Percentiles rank a stretch among this genome's conserved stretches.
Conservation (phyloP, 1,140 invertebrate genomes). For the Maconellicoccus hirsutus region DNA sequence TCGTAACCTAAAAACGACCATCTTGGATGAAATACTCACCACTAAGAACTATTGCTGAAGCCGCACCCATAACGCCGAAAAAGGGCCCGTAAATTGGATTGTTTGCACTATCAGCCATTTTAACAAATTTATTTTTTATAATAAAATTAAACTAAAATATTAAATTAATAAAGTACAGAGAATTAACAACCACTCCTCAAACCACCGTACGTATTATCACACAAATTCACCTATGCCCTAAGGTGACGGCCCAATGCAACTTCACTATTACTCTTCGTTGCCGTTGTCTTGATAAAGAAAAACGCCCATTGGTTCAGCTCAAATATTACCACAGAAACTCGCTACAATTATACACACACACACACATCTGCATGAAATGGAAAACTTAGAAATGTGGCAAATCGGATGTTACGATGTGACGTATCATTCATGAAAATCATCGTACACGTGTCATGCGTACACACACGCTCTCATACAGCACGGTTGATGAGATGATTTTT, state of each 20-base stretch:
- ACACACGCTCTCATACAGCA: too few species aligned
- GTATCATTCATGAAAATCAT: too few species aligned
- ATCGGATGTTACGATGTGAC: too few species aligned
- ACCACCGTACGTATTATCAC: conserved; percentile 15
- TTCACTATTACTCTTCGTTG: neutral
- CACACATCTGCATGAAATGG: too few species aligned
- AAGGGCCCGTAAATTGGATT: conserved; percentile 82
- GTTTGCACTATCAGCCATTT: conserved; percentile 29
- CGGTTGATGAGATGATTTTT: too few species aligned
- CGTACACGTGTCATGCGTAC: too few species aligned
- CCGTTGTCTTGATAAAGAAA: conserved; percentile 7
- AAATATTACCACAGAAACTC: neutral
- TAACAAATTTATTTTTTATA: conserved; percentile 8
- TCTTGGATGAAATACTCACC: conserved; percentile 50
- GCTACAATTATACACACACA: too few species aligned
- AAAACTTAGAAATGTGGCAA: too few species aligned
- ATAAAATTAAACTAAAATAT: conserved; percentile 1
- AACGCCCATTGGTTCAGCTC: conserved; percentile 13
- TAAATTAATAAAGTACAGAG: neutral
- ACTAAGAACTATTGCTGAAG: conserved; percentile 96
- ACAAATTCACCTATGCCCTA: conserved; percentile 5
- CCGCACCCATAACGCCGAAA: conserved; percentile 98
- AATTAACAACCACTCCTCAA: conserved; percentile 11
- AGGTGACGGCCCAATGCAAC: conserved; percentile 11
- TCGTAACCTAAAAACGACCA: conserved; percentile 19